Evolutionary conservation across 2,888 invertebrate species (phyloP).

Genomic region (Anthophora plumipes): DNA sequence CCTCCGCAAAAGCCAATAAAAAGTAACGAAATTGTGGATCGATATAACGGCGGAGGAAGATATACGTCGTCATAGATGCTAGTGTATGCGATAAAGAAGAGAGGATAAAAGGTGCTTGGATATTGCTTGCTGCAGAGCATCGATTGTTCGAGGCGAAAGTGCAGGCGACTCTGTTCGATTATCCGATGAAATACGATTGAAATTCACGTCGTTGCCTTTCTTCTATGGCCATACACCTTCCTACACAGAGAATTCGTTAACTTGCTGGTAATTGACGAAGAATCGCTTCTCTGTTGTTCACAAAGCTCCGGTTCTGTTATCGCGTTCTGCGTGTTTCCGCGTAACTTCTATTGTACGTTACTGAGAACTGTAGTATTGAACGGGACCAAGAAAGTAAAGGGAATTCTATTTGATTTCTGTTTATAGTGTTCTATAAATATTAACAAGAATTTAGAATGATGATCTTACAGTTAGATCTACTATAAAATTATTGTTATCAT

Average conservation of each 20-base stretch:
- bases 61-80: slow-evolving; percentile 8
- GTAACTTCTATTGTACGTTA: too few relatives aligned
- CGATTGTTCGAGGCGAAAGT: slow-evolving; percentile 46
- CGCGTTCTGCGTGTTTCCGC: not conserved
- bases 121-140: slow-evolving; percentile 24
- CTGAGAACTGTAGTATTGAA: too few relatives aligned
- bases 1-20: slow-evolving; percentile 40
- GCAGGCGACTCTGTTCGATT: slow-evolving; percentile 37
- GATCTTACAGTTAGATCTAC: too few relatives aligned
- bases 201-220: slow-evolving; percentile 41
- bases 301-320: not conserved
- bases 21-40: slow-evolving; percentile 46
- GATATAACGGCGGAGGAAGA: slow-evolving; percentile 32
- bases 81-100: not conserved
- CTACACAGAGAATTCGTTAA: slow-evolving; percentile 33
- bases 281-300: slow-evolving; percentile 14
- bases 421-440: too few relatives aligned
- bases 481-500: too few relatives aligned
- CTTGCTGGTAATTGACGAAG: slow-evolving; percentile 35
- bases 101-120: slow-evolving; percentile 27
- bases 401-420: too few relatives aligned
- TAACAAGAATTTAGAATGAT: too few relatives aligned
- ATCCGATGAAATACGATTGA: slow-evolving; percentile 50
- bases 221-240: not conserved
- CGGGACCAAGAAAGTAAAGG: too few relatives aligned